phyloP scores from a whole-genome alignment of 1,140 invertebrate species.

The Drosophila nikananu region DNA sequence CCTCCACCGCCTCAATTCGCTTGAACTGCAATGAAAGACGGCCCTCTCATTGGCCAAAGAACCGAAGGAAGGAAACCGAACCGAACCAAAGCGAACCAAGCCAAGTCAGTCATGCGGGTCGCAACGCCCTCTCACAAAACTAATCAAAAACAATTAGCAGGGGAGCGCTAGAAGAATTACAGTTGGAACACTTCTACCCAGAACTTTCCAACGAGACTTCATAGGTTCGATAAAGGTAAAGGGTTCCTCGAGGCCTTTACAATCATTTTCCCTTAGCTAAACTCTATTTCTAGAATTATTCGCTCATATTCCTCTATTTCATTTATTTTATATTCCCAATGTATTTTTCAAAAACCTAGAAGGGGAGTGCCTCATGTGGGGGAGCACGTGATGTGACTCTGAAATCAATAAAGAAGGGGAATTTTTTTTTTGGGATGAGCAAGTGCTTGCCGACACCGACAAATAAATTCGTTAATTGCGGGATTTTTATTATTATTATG shows the following conservation, averaged over 20 bases:
- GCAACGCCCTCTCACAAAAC: constrained; percentile 63
- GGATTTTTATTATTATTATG: constrained; percentile 55
- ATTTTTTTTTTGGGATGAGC: constrained; percentile 27
- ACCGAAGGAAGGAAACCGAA: constrained; percentile 15
- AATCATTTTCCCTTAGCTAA: neutral
- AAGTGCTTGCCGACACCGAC: neutral
- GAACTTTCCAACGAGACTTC: constrained; percentile 6
- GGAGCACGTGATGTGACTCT: constrained; percentile 59
- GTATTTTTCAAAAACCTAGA: neutral
- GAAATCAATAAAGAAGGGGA: constrained; percentile 18
- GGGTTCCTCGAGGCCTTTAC: neutral
- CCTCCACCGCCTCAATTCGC: constrained; percentile 20
- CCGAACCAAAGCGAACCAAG: constrained; percentile 21
- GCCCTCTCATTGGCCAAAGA: constrained; percentile 34
- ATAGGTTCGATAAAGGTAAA: neutral
- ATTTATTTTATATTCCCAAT: neutral
- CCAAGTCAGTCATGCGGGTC: constrained; percentile 57
- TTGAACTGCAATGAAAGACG: constrained; percentile 44
- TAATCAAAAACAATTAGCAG: constrained; percentile 79
- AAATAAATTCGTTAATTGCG: constrained; percentile 42
- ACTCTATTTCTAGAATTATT: neutral
- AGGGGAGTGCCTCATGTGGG: neutral
- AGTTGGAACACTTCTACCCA: neutral
- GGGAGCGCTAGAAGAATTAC: constrained; percentile 50
- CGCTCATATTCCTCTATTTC: neutral